Conservation (phyloP, 2,113 vertebrate genomes). For the Erythrolamprus reginae region DNA sequence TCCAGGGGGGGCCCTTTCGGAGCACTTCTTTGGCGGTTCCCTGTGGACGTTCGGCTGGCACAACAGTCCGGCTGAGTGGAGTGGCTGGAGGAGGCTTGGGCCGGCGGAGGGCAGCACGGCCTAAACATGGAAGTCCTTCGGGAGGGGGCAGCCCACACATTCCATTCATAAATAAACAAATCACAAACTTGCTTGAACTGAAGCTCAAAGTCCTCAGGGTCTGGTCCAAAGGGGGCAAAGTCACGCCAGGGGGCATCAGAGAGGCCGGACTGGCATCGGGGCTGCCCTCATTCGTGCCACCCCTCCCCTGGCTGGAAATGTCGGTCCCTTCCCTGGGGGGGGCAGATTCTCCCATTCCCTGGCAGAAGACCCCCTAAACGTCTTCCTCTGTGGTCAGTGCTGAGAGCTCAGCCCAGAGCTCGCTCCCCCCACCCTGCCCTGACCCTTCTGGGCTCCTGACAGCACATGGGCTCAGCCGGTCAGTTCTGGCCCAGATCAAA, state of each 20-base stretch:
- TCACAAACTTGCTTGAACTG: not conserved
- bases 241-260: not conserved
- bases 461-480: not conserved
- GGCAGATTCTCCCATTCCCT: too few species aligned
- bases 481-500: not conserved
- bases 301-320: not conserved
- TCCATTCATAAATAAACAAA: too few species aligned
- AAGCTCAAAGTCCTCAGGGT: not conserved
- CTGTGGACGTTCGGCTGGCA: not conserved
- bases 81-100: not conserved
- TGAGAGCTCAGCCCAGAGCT: not conserved
- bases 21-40: too few species aligned
- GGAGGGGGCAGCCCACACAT: too few species aligned
- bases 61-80: too few species aligned
- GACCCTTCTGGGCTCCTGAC: not conserved
- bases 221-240: not conserved
- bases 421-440: not conserved
- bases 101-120: not conserved
- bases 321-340: too few species aligned
- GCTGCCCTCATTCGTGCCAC: not conserved
- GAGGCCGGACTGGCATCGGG: not conserved
- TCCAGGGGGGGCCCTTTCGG: too few species aligned
- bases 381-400: not conserved
- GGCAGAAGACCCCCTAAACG: not conserved
- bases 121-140: too few species aligned